Evolutionary conservation across 2,888 invertebrate genomes (phyloP), one percentile per base, ranked within the genome.

Genomic region (Crossocerus cetratus): DNA sequence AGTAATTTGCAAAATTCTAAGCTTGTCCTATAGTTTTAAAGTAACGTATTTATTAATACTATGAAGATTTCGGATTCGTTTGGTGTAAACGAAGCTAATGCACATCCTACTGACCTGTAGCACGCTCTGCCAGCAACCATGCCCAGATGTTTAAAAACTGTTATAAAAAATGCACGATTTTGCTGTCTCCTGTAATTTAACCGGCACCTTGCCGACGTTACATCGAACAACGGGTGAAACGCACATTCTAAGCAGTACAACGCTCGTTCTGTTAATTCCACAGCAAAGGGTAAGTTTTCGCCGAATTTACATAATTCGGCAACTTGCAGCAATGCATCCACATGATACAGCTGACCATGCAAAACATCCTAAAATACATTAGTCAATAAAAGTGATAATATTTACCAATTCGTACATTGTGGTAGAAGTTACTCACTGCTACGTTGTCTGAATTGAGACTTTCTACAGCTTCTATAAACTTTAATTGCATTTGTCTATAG

Each of bases 1-100:
- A 97, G 91, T 56, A 97, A 90, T 90, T 97, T 97, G 87, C 95
- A 95, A 80, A 96, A 93, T 90, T 98, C 97, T 79, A 97, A 91
- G n/a, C 97, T 95, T 1, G 97, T 97, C 76, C 96, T 92, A 60
- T 56, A 74, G 69, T 64, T 58, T 22, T 53, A 49, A 22, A 21
- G 58, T 49, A 11, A 56, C 23, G 4, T 44, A 65, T 20, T 20
- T 0, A 5, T 53, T 20, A 14, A 1, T 65, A 53, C 8, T 21
- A 59, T 43, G 14, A 49, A 2, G 0, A 54, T 58, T 18, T 22
- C 20, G 32, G 42, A 43, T 32, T 56, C 2, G 20, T 14, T 22
- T 64, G 8, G 20, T 32, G 32, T 11, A 16, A 14, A 21, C n/a
- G n/a, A n/a, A n/a, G n/a, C n/a, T n/a, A n/a, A n/a, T n/a, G n/a